Base-by-base conservation (phyloP, 2,888 invertebrate species). In the Coleophora flavipennella region DNA sequence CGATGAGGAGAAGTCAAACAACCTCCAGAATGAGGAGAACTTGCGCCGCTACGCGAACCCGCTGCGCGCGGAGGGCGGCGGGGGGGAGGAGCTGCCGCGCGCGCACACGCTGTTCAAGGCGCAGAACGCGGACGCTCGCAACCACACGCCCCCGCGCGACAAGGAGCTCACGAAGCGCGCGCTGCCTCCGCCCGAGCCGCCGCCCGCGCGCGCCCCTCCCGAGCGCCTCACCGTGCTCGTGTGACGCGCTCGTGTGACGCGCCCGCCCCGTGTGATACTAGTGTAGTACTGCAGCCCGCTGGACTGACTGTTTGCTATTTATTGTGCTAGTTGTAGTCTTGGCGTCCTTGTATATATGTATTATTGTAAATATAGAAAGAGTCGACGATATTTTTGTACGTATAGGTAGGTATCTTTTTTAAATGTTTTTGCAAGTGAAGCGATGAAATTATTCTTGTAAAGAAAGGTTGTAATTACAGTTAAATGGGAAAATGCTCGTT, bases 1-100 rank as follows among this genome's bases (percentile, higher is more conserved):
- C 61, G 92, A 93, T 62, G 94, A 94, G 62, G 94, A 95, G 62
- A 95, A 95, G 68, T 93, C 95, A 2, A 96, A 96, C 72, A 96
- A 96, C 72, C 76, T 94, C 42, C 95, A 96, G 75, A 95, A 95
- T 70, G 94, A 95, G 66, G 95, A 96, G 73, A 95, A 95, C 67
- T 84, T 96, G 42, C 87, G 95, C 38, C 88, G 94, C 48, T 93
- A 92, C 73, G 90, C 91, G 34, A 94, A 94, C 76, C 92, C 93
- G 3, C 77, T 94, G 42, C 92, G 92, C 61, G 89, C 87, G 46
- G 88, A 87, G 85, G 73, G 32, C 66, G 53, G 37, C 72, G 73
- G 48, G 77, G 72, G 65, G 86, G 88, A 87, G 47, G 89, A 57
- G 56, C 78, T 62, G 72, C 85, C 57, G 47, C 69, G 87, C 74